These are phyloP conservation scores for Lophius piscatorius DNA, from an alignment of 2,113 vertebrate species.

Conservation along the genomic window DNA sequence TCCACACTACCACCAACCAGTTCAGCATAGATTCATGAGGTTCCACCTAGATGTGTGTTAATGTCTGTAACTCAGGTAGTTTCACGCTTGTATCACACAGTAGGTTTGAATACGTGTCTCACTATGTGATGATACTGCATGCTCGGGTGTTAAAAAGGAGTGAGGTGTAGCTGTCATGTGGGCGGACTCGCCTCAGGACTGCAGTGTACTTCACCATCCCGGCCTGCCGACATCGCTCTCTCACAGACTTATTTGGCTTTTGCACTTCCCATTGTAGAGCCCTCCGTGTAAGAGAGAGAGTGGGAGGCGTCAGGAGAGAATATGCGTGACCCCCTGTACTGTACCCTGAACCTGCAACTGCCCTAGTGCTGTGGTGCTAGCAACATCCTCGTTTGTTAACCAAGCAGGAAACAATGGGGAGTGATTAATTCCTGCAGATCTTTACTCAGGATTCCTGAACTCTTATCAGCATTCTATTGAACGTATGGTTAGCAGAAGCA, in stretches of 20 bases:
- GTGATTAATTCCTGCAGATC: background rate
- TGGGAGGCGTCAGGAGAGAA: slow-evolving; percentile 58
- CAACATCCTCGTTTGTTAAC: slow-evolving; percentile 5
- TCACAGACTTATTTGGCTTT: slow-evolving; percentile 46
- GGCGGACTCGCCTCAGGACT: slow-evolving; percentile 66
- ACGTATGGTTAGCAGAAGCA: background rate
- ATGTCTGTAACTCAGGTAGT: too few relatives aligned
- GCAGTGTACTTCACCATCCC: slow-evolving; percentile 55
- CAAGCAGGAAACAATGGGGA: background rate
- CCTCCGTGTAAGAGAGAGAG: slow-evolving; percentile 22
- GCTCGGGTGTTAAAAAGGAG: slow-evolving; percentile 13
- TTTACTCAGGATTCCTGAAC: too few relatives aligned
- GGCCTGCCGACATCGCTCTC: slow-evolving; percentile 25
- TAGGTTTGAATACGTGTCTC: background rate
- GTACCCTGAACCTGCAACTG: slow-evolving; percentile 37
- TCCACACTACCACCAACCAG: background rate
- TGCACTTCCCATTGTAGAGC: slow-evolving; percentile 40
- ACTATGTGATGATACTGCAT: background rate
- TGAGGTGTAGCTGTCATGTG: slow-evolving; percentile 48
- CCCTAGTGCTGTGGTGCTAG: slow-evolving; percentile 4
- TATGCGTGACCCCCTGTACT: slow-evolving; percentile 40
- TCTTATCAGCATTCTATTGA: too few relatives aligned
- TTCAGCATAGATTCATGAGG: background rate
- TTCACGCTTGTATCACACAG: background rate
- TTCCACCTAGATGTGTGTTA: background rate